These are phyloP conservation scores for Luscinia luscinia DNA, from an alignment of 2,797 vertebrate species.

Conservation along the genomic window DNA sequence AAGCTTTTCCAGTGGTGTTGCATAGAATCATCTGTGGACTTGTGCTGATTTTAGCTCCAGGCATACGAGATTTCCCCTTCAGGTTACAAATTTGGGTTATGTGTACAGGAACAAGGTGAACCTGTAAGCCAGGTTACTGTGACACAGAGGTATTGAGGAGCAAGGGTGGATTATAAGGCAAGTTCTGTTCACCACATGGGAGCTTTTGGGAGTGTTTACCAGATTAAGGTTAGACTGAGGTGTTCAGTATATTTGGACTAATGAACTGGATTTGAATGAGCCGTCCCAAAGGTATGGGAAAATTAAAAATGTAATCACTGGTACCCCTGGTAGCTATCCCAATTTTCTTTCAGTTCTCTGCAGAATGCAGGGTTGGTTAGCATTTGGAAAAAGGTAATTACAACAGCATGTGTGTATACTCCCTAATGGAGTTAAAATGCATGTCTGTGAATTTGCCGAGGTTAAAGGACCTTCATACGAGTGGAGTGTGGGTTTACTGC, in stretches of 20 bases:
- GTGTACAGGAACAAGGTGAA: neutral
- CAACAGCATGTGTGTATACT: fast-evolving
- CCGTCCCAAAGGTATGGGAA: neutral
- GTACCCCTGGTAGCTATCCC: neutral
- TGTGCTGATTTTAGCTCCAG: neutral
- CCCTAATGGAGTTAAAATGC: neutral
- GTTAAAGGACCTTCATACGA: neutral
- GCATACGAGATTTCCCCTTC: neutral
- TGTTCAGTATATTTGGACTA: neutral
- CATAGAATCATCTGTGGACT: neutral
- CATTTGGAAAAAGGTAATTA: neutral
- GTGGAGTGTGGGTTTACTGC: neutral
- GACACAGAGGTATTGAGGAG: neutral
- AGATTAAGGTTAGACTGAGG: neutral
- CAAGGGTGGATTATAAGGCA: neutral
- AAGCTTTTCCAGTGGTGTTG: neutral
- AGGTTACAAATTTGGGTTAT: neutral
- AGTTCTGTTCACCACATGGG: fast-evolving
- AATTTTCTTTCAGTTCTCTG: neutral
- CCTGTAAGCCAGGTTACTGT: neutral
- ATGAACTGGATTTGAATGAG: neutral
- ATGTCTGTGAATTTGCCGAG: neutral
- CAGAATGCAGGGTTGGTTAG: neutral
- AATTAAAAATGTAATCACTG: neutral
- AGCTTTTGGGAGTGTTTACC: neutral